Evolutionary conservation across 2,888 invertebrate species (phyloP).

Genomic region (Sicus ferrugineus): DNA sequence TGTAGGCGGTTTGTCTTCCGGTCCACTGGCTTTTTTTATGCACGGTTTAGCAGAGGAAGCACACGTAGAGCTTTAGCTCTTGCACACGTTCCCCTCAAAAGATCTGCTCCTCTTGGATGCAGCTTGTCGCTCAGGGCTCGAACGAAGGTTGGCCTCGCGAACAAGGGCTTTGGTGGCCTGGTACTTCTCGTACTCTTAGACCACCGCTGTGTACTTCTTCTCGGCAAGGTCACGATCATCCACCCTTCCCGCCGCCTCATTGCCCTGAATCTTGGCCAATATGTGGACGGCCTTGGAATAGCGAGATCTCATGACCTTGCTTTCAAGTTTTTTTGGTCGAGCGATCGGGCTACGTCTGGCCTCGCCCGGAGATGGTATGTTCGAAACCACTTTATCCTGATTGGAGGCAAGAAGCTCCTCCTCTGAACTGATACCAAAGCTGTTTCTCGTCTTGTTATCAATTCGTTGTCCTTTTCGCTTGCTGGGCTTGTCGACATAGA

Average conservation of each 20-base stretch:
- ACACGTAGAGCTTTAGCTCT: too few species aligned
- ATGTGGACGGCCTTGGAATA: neutral
- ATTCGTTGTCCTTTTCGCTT: neutral
- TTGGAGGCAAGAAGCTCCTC: neutral
- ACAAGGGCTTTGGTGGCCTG: neutral
- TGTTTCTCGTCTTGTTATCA: neutral
- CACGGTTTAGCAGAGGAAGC: neutral
- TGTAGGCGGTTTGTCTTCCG: neutral
- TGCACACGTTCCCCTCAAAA: too few species aligned
- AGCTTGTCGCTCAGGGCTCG: neutral
- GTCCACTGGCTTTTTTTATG: neutral
- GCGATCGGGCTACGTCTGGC: neutral
- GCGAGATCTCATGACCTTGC: neutral
- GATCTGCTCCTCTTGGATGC: too few species aligned
- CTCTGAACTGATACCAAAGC: neutral
- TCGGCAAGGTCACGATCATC: neutral
- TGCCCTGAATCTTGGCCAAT: neutral
- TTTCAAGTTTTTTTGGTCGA: neutral
- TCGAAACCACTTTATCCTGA: neutral
- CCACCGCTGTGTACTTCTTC: neutral
- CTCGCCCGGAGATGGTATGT: neutral
- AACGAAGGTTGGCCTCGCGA: conserved; percentile 2
- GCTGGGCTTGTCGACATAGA: neutral
- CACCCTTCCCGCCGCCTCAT: neutral
- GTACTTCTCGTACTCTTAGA: neutral